Evolutionary conservation across 2,888 invertebrate species (phyloP), one percentile per base, ranked within the genome.

Genomic region (Euzophera pinguis): DNA sequence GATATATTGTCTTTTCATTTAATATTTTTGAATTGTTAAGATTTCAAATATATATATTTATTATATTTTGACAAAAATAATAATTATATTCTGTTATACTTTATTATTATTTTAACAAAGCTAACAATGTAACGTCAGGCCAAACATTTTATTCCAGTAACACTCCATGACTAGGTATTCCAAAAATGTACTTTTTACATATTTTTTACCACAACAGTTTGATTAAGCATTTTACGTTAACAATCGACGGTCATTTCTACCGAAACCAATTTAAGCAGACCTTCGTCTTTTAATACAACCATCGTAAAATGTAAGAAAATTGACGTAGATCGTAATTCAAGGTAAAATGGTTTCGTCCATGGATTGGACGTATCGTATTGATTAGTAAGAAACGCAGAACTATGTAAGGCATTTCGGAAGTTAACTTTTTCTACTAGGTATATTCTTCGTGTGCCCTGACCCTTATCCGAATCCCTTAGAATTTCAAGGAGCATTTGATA

Each of bases 371-470:
- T 42, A 72, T 73, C 77, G 75, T 64, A 81, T 79, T 75, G 75
- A 81, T 79, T 79, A 69, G 65, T 65, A 61, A 67, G 62, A 64
- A 67, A 78, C 75, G 73, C 71, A 52, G 63, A 54, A 75, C 73
- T 67, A 82, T 81, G 73, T 71, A 34, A 63, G 64, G 73, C 70
- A 85, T 79, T 78, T 74, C 65, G 75, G 77, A 78, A 78, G 75
- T 71, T 55, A 52, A 53, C 60, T 64, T 65, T 68, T 61, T 58
- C 47, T 53, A 55, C 50, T 57, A 37, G 29, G 22, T 16, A 12
- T 50, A 53, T 34, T 45, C 27, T 35, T 12, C 51, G 47, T 51
- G 56, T 34, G 54, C 59, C 43, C 16, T 59, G 63, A 63, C 61
- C 61, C 60, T 43, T 32, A 43, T 22, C 51, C 12, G 51, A 51